Conservation (phyloP, 2,888 invertebrate genomes). For the Octonoba sinensis region DNA sequence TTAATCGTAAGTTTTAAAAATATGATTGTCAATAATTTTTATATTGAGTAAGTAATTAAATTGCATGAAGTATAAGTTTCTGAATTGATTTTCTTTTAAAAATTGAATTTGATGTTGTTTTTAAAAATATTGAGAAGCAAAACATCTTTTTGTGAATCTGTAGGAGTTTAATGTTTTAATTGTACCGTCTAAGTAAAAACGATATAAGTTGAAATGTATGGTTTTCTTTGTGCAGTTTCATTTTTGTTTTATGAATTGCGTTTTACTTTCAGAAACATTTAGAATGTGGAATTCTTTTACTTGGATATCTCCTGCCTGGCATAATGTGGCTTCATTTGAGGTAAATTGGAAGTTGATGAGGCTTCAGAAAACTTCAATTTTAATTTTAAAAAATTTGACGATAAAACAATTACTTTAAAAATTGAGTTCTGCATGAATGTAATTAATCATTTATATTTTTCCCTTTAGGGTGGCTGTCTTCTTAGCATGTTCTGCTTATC, state of each 20-base stretch:
- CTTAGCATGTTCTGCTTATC: slow-evolving; percentile 23
- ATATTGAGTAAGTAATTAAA: too few species aligned
- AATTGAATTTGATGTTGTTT: too few species aligned
- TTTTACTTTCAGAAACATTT: slow-evolving; percentile 25
- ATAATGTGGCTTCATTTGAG: slow-evolving; percentile 25
- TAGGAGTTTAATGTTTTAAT: too few species aligned
- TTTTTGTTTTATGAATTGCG: not conserved
- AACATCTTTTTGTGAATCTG: too few species aligned
- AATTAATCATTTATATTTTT: not conserved
- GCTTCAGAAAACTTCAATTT: not conserved
- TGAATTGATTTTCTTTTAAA: too few species aligned
- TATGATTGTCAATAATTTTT: not conserved
- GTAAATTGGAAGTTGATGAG: not conserved
- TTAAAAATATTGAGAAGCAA: too few species aligned
- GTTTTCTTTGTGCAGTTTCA: too few species aligned
- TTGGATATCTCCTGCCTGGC: slow-evolving; percentile 27
- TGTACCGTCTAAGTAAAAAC: too few species aligned
- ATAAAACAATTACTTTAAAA: too few species aligned
- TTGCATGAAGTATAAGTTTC: too few species aligned
- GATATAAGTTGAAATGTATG: too few species aligned
- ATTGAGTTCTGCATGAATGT: not conserved
- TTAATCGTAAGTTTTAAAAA: not conserved
- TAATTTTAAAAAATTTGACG: too few species aligned
- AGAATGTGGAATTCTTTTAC: slow-evolving; percentile 45
- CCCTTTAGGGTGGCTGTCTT: slow-evolving; percentile 28